phyloP scores from a whole-genome alignment of 2,113 vertebrate genomes.

The Calcarius ornatus region DNA sequence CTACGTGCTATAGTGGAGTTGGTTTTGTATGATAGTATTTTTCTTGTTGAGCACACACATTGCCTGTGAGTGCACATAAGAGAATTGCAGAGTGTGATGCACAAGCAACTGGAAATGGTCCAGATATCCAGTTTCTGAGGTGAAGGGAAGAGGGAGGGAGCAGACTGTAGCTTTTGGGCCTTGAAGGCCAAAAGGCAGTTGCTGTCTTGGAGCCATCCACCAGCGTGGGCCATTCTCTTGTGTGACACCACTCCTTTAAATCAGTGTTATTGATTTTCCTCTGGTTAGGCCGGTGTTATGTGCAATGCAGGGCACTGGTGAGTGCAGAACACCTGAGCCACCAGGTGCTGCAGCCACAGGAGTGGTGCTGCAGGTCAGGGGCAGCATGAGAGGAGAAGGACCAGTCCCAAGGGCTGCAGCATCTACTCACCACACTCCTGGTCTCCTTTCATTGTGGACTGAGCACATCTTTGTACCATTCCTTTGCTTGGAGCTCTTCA shows the following conservation, averaged over 20 bases:
- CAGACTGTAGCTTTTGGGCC: not conserved
- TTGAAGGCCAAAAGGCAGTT: not conserved
- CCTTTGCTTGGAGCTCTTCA: not conserved
- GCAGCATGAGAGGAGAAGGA: fast-evolving
- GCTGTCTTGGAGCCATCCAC: not conserved
- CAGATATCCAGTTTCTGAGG: not conserved
- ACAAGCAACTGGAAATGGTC: not conserved
- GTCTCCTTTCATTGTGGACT: not conserved
- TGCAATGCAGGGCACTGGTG: not conserved
- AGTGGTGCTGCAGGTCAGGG: not conserved
- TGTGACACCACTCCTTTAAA: not conserved
- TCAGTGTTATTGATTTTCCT: not conserved
- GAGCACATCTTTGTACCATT: not conserved
- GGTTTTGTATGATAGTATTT: not conserved
- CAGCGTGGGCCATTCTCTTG: fast-evolving
- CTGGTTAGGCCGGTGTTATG: not conserved
- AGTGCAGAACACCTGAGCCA: fast-evolving
- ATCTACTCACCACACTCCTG: not conserved
- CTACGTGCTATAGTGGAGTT: not conserved
- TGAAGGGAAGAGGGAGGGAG: not conserved
- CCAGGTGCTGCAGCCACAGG: fast-evolving
- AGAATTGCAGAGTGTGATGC: not conserved
- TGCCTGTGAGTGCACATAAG: not conserved
- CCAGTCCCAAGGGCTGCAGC: not conserved
- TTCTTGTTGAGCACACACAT: not conserved